A percentile compares a stretch with the other conserved stretches of the same genome.
These are phyloP conservation scores for Neoarius graeffei DNA, from an alignment of 2,113 vertebrate species.

Conservation along the genomic window DNA sequence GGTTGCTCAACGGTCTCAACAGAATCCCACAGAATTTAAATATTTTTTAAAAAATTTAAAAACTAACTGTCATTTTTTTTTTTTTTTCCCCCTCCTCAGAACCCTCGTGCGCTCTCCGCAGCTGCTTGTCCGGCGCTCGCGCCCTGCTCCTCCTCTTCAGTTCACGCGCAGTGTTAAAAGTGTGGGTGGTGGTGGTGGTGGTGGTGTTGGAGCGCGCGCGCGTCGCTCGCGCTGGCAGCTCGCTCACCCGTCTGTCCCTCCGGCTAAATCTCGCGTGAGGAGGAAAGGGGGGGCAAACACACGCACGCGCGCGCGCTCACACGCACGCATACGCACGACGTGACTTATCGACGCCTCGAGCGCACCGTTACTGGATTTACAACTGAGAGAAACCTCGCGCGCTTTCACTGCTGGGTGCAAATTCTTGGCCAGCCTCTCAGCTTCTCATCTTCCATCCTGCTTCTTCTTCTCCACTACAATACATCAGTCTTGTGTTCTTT, in stretches of 20 bases:
- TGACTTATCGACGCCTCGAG: conserved; percentile 28
- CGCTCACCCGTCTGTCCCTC: conserved; percentile 8
- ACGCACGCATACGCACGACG: not conserved
- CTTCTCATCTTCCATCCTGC: not conserved
- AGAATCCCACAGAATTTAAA: not conserved
- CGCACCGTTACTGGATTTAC: conserved; percentile 11
- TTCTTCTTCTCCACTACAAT: not conserved
- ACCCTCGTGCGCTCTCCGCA: not conserved
- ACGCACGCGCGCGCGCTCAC: not conserved
- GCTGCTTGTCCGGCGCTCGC: conserved; percentile 12
- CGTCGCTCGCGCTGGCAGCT: conserved; percentile 3
- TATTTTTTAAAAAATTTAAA: not conserved
- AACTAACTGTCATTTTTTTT: not conserved
- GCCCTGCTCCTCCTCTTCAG: not conserved
- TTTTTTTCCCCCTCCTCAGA: not conserved
- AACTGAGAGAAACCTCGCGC: not conserved
- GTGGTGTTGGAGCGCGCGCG: not conserved
- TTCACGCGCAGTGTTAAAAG: not conserved
- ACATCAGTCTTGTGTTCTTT: not conserved
- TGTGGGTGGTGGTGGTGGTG: not conserved
- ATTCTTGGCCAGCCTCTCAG: not conserved
- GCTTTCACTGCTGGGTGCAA: not conserved
- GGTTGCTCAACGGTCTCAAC: not conserved
- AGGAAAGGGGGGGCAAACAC: not conserved
- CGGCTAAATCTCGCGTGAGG: conserved; percentile 31